Conservation (phyloP, 2,113 vertebrate genomes). For the Muntiacus reevesi region DNA sequence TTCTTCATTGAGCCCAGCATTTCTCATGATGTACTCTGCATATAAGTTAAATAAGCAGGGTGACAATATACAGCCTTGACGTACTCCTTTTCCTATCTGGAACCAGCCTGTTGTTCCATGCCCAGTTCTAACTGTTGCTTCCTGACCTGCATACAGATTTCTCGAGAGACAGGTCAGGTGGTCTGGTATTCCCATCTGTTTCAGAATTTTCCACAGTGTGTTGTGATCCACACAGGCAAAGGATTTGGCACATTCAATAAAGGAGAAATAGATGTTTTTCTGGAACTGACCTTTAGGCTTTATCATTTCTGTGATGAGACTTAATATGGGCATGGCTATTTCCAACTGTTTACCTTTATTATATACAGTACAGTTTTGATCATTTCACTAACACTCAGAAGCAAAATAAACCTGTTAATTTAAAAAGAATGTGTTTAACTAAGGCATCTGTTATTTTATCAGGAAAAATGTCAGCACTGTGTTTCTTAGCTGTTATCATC, state of each 20-base stretch:
- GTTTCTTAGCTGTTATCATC: neutral
- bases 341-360: neutral
- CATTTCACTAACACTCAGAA: neutral
- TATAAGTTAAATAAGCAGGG: neutral
- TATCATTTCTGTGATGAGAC: neutral
- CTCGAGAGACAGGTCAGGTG: neutral
- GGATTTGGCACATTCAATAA: neutral
- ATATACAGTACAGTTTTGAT: neutral
- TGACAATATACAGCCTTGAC: neutral
- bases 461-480: neutral
- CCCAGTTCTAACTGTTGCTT: neutral
- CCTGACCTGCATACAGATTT: neutral
- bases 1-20: fast-evolving
- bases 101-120: neutral
- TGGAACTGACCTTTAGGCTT: neutral
- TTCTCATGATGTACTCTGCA: neutral
- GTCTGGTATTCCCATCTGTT: neutral
- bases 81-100: neutral
- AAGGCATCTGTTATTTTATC: neutral
- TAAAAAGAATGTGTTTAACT: neutral
- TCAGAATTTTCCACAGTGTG: neutral
- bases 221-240: neutral
- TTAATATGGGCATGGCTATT: neutral
- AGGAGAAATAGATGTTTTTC: neutral
- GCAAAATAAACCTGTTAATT: neutral